phyloP scores from a whole-genome alignment of 2,113 vertebrate species.

The Corapipo altera region DNA sequence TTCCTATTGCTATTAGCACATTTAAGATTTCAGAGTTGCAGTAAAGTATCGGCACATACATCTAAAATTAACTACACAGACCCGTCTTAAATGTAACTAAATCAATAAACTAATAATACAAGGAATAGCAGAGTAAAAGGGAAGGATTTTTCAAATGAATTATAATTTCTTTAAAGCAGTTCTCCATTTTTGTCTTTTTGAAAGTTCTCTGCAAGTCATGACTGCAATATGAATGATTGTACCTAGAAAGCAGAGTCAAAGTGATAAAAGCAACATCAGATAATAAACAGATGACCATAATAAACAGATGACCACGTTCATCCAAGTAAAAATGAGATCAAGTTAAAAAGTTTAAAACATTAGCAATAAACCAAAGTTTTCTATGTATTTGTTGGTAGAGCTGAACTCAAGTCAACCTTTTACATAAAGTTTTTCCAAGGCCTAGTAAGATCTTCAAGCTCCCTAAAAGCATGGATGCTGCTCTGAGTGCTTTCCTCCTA shows the following conservation, averaged over 20 bases:
- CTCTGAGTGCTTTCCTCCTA: background rate
- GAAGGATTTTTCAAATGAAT: background rate
- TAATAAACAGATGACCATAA: background rate
- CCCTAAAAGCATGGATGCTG: accelerated
- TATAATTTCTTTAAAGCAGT: background rate
- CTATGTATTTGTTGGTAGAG: background rate
- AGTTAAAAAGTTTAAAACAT: background rate
- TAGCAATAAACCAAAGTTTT: background rate
- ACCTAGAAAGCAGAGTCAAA: background rate
- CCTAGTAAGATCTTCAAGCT: background rate
- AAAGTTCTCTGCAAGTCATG: background rate
- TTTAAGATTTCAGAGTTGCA: background rate
- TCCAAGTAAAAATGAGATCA: background rate
- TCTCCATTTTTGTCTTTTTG: background rate
- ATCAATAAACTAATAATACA: background rate
- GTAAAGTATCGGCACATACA: background rate
- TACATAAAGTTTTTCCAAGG: background rate
- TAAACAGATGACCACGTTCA: background rate
- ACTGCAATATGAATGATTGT: background rate
- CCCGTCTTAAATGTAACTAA: background rate
- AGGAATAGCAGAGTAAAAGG: background rate
- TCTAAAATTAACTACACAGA: background rate
- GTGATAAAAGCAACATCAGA: background rate
- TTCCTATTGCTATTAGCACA: background rate
- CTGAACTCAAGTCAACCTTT: background rate